A percentile compares a stretch with the other conserved stretches of the same genome.
phyloP scores from a whole-genome alignment of 1,140 invertebrate species.

The Drosophila setifemur region DNA sequence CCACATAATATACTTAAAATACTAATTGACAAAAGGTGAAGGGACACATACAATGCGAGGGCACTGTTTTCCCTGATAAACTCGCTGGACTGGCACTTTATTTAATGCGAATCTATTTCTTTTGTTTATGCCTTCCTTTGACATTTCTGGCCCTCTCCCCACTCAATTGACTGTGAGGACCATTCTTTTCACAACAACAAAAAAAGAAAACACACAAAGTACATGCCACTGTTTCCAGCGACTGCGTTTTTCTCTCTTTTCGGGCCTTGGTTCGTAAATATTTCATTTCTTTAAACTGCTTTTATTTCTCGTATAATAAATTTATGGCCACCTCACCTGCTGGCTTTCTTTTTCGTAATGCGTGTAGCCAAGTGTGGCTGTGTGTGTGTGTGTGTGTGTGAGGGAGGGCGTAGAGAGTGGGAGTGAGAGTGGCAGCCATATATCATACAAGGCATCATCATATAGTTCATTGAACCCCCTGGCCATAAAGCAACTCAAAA shows the following conservation, averaged over 20 bases:
- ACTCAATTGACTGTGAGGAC: constrained; percentile 33
- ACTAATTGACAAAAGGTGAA: constrained; percentile 47
- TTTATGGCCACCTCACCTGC: constrained; percentile 41
- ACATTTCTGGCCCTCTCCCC: constrained; percentile 26
- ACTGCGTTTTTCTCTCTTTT: background rate
- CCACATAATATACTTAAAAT: constrained; percentile 33
- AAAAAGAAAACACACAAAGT: no score
- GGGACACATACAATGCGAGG: constrained; percentile 15
- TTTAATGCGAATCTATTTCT: constrained; percentile 46
- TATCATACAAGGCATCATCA: constrained; percentile 68
- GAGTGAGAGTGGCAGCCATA: constrained; percentile 43
- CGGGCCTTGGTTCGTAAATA: constrained; percentile 33
- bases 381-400: constrained; percentile 5
- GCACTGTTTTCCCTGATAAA: constrained; percentile 11
- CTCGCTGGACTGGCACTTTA: constrained; percentile 31
- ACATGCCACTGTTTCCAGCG: background rate
- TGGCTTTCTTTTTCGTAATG: constrained; percentile 5
- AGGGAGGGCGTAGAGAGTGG: background rate
- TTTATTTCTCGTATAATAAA: constrained; percentile 55
- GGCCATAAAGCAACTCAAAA: constrained; percentile 64
- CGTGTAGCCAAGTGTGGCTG: background rate
- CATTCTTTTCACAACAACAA: constrained; percentile 23
- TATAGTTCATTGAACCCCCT: constrained; percentile 76
- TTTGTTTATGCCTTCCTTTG: constrained; percentile 34
- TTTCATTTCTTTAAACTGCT: constrained; percentile 55